phyloP scores from a whole-genome alignment of 2,113 vertebrate genomes.

The Microtus richardsoni region DNA sequence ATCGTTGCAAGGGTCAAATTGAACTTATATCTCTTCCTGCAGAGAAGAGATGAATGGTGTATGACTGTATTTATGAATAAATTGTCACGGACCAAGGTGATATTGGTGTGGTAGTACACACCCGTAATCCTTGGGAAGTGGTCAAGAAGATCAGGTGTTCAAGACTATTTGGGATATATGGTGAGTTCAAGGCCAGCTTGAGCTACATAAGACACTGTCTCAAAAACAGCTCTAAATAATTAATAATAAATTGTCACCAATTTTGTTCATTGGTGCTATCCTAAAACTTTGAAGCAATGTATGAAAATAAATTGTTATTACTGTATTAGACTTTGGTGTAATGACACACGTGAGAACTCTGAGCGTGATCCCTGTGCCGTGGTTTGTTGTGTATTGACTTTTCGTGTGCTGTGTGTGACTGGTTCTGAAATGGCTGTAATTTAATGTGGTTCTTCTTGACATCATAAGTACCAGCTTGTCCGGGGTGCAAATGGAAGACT shows the following conservation, averaged over 20 bases:
- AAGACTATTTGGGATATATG: background rate
- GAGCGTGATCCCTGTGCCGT: background rate
- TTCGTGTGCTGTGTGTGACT: background rate
- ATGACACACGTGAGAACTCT: background rate
- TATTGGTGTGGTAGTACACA: background rate
- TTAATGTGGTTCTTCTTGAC: conserved; percentile 22
- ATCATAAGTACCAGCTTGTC: background rate
- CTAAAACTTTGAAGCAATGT: background rate
- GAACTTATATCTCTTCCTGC: background rate
- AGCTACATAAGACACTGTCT: background rate
- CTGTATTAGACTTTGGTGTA: background rate
- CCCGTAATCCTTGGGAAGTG: background rate
- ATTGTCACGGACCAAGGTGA: background rate
- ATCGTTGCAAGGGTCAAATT: background rate
- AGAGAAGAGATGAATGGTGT: conserved; percentile 6
- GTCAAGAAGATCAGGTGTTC: background rate
- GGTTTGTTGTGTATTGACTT: background rate
- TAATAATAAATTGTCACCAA: background rate
- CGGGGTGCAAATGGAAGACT: background rate
- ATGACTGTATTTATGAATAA: conserved; percentile 20
- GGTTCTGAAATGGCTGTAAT: conserved; percentile 14
- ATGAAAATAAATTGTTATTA: background rate
- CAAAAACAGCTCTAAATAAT: background rate
- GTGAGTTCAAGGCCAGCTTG: background rate
- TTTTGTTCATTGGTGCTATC: background rate